Base-by-base conservation (phyloP, 2,888 invertebrate genomes). In the Philereme transversata region DNA sequence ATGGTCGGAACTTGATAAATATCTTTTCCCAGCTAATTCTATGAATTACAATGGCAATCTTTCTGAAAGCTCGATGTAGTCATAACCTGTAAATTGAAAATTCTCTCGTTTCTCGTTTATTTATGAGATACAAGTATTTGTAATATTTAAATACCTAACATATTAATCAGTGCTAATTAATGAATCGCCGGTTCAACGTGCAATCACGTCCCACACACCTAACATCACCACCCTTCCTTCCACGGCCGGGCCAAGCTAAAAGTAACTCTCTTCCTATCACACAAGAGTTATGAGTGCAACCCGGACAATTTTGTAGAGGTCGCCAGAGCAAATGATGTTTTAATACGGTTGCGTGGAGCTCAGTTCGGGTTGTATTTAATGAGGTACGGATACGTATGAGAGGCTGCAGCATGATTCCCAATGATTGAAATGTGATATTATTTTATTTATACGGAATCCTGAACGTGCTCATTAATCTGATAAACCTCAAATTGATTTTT, bases 121-220 rank as follows among this genome's bases (percentile, higher is more conserved):
- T 6, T 38, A 38, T 3, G 5, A 38, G 45, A 51, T 22, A 33
- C 11, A 38, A 11, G 22, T 43, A 35, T 41, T 36, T 36, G 22
- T 33, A 35, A 10, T 5, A 44, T 49, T 22, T 68, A 68, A 61
- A 62, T 46, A 50, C 51, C 55, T 62, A 66, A 57, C 71, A 67
- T 69, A 69, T 68, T 73, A 69, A 74, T 72, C 70, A 71, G 67
- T 62, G 62, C 59, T 69, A 71, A 76, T 73, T 71, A 74, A 74
- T 68, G 68, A 67, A 69, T 65, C 64, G 22, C 22, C 3, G 60
- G 51, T 60, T 64, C 53, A 57, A 51, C 35, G 54, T 41, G 38
- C 51, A 62, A 59, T 59, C 69, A 65, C 65, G 67, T 66, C 43
- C 51, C 51, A 50, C 46, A 43, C 65, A 60, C 57, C 57, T 52